Evolutionary conservation across 2,113 vertebrate genomes (phyloP).

Genomic region (Emydocephalus ijimae): DNA sequence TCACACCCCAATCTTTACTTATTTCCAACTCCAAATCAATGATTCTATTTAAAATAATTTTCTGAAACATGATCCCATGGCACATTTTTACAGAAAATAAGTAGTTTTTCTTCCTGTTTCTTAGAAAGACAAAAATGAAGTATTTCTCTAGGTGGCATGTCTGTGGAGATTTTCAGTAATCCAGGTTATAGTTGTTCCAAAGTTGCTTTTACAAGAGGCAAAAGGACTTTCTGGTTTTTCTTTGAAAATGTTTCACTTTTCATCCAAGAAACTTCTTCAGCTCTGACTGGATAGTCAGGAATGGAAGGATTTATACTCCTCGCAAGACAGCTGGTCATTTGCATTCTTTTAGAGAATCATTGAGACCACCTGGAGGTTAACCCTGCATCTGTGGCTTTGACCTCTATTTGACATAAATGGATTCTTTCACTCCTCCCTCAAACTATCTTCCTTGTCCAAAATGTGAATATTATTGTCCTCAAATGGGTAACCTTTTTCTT

Average conservation of each 20-base stretch:
- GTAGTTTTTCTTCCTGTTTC: neutral
- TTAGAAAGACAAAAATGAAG: neutral
- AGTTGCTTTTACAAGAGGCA: neutral
- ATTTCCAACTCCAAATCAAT: neutral
- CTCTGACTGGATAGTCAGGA: no score
- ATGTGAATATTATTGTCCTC: neutral
- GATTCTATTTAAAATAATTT: neutral
- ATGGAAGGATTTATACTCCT: no score
- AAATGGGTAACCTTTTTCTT: neutral
- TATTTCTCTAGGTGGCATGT: neutral
- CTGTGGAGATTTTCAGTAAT: neutral
- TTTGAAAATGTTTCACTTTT: neutral
- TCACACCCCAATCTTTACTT: neutral
- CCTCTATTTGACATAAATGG: neutral
- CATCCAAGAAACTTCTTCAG: neutral
- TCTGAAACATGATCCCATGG: neutral
- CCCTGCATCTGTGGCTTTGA: neutral
- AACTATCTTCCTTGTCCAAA: neutral
- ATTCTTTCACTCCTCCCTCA: neutral
- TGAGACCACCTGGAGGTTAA: no score
- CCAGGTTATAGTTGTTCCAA: neutral
- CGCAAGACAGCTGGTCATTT: no score
- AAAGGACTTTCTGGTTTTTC: neutral
- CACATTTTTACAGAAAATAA: neutral
- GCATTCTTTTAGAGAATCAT: no score